Percentiles rank a stretch among this genome's conserved stretches.
These are phyloP conservation scores for Drosophila anceps DNA, from an alignment of 2,888 invertebrate species.

Conservation along the genomic window DNA sequence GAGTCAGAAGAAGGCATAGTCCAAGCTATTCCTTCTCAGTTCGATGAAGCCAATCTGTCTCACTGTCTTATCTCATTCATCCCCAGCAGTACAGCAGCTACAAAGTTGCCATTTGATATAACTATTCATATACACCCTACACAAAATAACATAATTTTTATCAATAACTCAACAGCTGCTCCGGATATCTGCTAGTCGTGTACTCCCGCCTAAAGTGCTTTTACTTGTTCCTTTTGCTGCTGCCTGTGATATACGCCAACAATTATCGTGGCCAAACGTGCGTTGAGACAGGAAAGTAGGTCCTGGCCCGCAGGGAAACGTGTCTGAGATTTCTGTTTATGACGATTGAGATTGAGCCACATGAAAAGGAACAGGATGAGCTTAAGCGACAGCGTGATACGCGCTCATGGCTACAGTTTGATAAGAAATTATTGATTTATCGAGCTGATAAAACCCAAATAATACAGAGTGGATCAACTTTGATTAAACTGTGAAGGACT, in stretches of 20 bases:
- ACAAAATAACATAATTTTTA: background rate
- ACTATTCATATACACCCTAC: background rate
- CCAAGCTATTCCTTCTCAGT: background rate
- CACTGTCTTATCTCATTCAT: background rate
- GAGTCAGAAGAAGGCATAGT: background rate
- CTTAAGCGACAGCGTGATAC: background rate
- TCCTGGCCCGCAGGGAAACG: constrained; percentile 8
- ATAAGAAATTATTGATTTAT: background rate
- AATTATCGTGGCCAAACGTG: constrained; percentile 68
- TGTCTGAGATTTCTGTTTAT: constrained; percentile 48
- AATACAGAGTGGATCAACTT: no score
- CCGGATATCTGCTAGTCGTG: background rate
- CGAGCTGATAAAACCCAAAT: background rate
- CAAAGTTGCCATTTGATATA: background rate
- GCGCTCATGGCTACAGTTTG: background rate
- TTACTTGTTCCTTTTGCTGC: background rate
- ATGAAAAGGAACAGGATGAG: background rate
- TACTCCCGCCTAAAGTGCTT: background rate
- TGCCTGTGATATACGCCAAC: constrained; percentile 72
- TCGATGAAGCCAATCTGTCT: background rate
- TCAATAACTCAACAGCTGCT: background rate
- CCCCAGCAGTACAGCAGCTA: background rate
- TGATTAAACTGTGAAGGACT: no score
- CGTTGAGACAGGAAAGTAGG: constrained; percentile 7
- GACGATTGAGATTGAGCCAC: constrained; percentile 29